Evolutionary conservation across 2,888 invertebrate genomes (phyloP), one percentile per base, ranked within the genome.

Genomic region (Acanthococcus lagerstroemiae): DNA sequence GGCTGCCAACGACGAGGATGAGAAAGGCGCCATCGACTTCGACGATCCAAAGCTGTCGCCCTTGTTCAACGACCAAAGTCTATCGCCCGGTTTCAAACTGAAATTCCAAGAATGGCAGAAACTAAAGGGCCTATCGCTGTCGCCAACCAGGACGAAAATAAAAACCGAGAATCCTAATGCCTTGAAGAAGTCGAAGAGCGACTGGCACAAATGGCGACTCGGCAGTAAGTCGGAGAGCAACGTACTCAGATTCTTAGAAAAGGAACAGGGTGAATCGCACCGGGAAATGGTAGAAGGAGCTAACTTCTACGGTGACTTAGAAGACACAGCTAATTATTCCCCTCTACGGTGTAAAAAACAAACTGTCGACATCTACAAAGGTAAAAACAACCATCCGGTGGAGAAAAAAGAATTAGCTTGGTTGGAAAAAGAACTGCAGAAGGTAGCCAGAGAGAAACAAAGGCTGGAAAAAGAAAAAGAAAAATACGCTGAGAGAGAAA

Each of bases 61-160:
- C 37, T n/a, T 46, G 65, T 22, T 63, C 24, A 44, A 25, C 17
- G 60, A 56, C 22, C 66, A 48, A 4, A 84, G 87, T 73, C 75
- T 90, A 5, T 86, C 88, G 1, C 84, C 88, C 0, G 88, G 89
- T 72, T 90, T 90, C 74, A 82, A 85, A 57, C 88, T 88, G 75
- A 92, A 91, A 74, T 77, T 93, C 26, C 84, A 86, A 70, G 91
- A 92, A 75, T 93, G 92, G 93, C 87, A 92, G 73, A 83, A 84
- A 63, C 84, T 83, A 72, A 85, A 84, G 72, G 84, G 80, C 68
- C 76, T 78, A 73, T 66, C 70, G 44, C 45, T 67, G 19, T 67
- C 69, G 9, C 67, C 67, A 60, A 69, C 69, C n/a, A 60, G 68
- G 26, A 65, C 69, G 25, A 69, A 55, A 46, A 60, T 63, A 21